phyloP scores from a whole-genome alignment of 2,888 invertebrate species.

The Scaptomyza tumidula region DNA sequence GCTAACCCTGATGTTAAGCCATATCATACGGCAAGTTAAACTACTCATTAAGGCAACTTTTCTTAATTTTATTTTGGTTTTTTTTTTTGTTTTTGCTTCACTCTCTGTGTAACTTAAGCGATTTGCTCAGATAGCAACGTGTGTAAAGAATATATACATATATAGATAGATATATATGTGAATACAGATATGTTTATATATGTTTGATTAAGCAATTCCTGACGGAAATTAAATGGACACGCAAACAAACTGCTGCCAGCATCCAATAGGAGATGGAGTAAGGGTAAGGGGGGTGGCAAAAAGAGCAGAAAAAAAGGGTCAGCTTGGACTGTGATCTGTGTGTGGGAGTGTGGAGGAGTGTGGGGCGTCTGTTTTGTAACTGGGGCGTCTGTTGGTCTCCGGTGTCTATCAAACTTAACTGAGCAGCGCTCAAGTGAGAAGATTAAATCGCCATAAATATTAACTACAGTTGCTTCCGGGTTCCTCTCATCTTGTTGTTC shows the following conservation, averaged over 20 bases:
- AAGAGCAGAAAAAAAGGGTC: constrained; percentile 47
- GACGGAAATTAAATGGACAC: constrained; percentile 81
- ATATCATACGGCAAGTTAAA: constrained; percentile 41
- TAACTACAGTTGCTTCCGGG: constrained; percentile 75
- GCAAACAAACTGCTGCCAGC: constrained; percentile 64
- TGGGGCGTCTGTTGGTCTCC: constrained; percentile 6
- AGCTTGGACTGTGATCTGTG: constrained; percentile 17
- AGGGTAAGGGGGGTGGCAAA: neutral
- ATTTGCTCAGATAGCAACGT: constrained; percentile 30
- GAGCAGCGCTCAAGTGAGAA: constrained; percentile 78
- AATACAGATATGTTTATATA: constrained; percentile 2
- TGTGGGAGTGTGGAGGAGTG: constrained; percentile 8
- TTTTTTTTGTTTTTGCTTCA: neutral
- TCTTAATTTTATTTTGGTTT: constrained; percentile 8
- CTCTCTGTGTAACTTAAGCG: constrained; percentile 43
- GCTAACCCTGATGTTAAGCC: constrained; percentile 2
- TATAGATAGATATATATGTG: neutral
- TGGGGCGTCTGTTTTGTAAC: neutral
- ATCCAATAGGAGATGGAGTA: neutral
- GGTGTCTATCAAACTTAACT: constrained; percentile 75
- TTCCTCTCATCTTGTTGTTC: neutral
- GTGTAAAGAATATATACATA: neutral
- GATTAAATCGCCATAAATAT: constrained; percentile 82
- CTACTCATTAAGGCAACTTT: constrained; percentile 67
- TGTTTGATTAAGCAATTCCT: constrained; percentile 78